A percentile compares a stretch with the other conserved stretches of the same genome.
Evolutionary conservation across 2,113 vertebrate species (phyloP).

Genomic region (Triplophysa siluroides): DNA sequence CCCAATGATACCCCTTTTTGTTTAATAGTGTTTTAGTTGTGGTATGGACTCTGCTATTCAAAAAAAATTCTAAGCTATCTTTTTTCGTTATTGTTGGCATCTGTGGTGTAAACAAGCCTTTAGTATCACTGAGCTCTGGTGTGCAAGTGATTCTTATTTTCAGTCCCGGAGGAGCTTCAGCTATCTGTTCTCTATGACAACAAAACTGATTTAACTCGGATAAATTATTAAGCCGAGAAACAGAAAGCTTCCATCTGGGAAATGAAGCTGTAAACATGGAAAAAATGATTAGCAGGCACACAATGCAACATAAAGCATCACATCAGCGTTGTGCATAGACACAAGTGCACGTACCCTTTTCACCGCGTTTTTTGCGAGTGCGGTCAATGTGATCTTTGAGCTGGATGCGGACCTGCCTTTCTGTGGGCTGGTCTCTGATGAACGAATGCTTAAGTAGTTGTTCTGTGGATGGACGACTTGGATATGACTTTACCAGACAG

Average conservation of each 20-base stretch:
- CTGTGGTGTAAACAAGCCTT: too few species aligned
- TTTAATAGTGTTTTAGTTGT: too few species aligned
- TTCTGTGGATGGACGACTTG: constrained; percentile 86
- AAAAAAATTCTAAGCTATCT: too few species aligned
- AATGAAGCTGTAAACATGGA: background rate
- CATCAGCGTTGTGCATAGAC: background rate
- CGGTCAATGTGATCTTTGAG: constrained; percentile 93
- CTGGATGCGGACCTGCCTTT: constrained; percentile 92
- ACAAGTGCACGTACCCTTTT: constrained; percentile 78
- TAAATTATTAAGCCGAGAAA: background rate
- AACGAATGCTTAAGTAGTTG: constrained; percentile 91
- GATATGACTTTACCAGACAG: constrained; percentile 90
- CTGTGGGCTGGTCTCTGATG: constrained; percentile 90
- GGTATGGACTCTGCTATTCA: background rate
- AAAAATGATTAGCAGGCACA: background rate
- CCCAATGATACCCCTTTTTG: too few species aligned
- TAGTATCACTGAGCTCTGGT: background rate
- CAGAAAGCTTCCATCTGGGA: background rate
- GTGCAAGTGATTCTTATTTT: background rate
- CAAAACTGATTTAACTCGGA: background rate
- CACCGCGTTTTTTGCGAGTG: constrained; percentile 88
- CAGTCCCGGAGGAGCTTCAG: background rate
- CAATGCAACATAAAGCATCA: background rate
- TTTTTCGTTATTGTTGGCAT: too few species aligned
- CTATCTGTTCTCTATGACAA: background rate